Evolutionary conservation across 2,888 invertebrate genomes (phyloP), one percentile per base, ranked within the genome.

Genomic region (Trichogramma dendrolimi): DNA sequence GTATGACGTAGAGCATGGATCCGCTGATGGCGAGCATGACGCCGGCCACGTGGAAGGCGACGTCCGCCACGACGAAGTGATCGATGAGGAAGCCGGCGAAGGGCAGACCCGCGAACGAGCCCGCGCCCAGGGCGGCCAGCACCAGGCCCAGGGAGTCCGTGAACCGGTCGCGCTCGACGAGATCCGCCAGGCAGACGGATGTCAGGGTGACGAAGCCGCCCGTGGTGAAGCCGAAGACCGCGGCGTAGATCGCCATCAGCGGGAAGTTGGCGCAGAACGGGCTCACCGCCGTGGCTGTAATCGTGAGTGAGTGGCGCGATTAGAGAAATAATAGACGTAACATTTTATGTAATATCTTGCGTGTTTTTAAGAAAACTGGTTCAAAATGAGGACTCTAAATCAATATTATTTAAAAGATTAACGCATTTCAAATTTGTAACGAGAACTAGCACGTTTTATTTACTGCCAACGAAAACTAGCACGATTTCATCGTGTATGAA

Each of bases 181-280:
- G 84, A 80, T 97, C 96, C 40, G 96, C 96, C 63, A 96, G 84
- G 67, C 96, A 93, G 58, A 96, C 96, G 38, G 96, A 96, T 4
- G 96, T 96, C 57, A 97, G 83, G n/a, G 96, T 94, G 54, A 96
- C 96, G 78, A 96, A 97, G 62, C 95, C 96, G 68, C 96, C 95
- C 72, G 94, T 92, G 14, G 93, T 91, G 73, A 94, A 91, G 58
- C 96, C 96, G 76, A 91, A 96, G 7, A 88, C 83, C 44, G 85
- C 83, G 39, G 91, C 87, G 79, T 94, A 97, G 59, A 90, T 71
- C 27, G 88, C 86, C 71, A 96, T 84, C 6, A 89, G 83, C 72
- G 83, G 80, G 79, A 91, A 94, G 71, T 86, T 86, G 70, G 80
- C 79, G 79, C 91, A 92, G 67, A 87, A 84, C 75, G 90, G 88